phyloP scores from a whole-genome alignment of 2,113 vertebrate genomes.

The Bos javanicus region DNA sequence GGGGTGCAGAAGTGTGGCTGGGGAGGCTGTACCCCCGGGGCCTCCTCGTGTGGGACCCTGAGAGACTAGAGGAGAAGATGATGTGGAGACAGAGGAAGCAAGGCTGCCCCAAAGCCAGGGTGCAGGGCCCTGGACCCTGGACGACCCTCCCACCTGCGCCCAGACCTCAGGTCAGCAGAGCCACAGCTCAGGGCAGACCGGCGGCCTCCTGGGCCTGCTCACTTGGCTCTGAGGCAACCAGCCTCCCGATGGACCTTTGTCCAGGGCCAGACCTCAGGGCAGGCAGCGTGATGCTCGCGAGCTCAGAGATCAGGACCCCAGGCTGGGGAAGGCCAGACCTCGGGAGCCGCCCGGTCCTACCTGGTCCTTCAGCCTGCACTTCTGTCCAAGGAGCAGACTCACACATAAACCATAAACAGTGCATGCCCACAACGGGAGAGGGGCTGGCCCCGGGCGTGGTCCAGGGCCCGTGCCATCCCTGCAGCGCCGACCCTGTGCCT shows the following conservation, averaged over 20 bases:
- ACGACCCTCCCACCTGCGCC: neutral
- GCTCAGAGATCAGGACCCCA: neutral
- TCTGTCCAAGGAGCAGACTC: neutral
- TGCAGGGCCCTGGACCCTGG: neutral
- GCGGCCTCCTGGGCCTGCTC: neutral
- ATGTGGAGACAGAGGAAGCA: neutral
- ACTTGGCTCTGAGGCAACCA: neutral
- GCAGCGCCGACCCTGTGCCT: neutral
- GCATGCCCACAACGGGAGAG: neutral
- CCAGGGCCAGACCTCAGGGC: neutral
- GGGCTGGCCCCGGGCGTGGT: neutral
- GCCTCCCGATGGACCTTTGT: neutral
- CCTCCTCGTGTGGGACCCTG: neutral
- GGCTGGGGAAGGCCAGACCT: neutral
- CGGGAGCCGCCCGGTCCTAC: fast-evolving
- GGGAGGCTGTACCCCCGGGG: neutral
- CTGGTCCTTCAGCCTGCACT: neutral
- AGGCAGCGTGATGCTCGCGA: fast-evolving
- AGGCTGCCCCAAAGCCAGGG: neutral
- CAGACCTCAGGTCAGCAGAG: neutral
- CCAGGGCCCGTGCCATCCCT: neutral
- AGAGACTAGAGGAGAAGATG: neutral
- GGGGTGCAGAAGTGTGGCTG: neutral
- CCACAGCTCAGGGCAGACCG: neutral
- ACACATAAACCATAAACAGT: neutral